Percentiles rank a stretch among this genome's conserved stretches.
These are phyloP conservation scores for Rhabdornis inornatus DNA, from an alignment of 2,113 vertebrate species.

Conservation along the genomic window DNA sequence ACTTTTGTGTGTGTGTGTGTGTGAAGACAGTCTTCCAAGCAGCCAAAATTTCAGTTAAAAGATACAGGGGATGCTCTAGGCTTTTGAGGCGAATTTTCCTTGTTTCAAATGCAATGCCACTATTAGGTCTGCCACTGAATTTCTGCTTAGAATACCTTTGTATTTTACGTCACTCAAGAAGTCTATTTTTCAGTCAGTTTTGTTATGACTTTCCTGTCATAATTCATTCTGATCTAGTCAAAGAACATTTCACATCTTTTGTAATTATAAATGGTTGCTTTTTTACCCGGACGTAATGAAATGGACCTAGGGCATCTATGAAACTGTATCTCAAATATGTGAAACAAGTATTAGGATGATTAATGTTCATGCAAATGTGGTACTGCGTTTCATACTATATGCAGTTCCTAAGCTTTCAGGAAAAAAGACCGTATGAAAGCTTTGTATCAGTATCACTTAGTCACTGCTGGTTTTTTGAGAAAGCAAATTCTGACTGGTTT, in stretches of 20 bases:
- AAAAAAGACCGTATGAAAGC: background rate
- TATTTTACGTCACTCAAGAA: background rate
- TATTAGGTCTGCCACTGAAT: background rate
- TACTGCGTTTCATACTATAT: background rate
- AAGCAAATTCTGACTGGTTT: background rate
- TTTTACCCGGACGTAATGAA: background rate
- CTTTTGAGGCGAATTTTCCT: background rate
- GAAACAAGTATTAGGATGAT: background rate
- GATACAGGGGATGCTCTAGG: background rate
- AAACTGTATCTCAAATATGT: background rate
- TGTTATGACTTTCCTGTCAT: background rate
- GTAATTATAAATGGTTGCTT: background rate
- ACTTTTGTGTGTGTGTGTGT: background rate
- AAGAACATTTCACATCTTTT: background rate
- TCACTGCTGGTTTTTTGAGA: background rate
- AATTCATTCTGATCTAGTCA: background rate
- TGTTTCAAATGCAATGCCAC: background rate
- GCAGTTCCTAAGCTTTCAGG: background rate
- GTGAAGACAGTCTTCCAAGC: background rate
- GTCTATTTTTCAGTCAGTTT: fast-evolving
- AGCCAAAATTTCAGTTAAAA: background rate
- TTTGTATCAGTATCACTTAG: background rate
- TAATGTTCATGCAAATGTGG: background rate
- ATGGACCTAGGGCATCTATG: background rate
- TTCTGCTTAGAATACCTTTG: background rate